These are phyloP conservation scores for Aricia artaxerxes DNA, from an alignment of 2,888 invertebrate species.

Conservation along the genomic window DNA sequence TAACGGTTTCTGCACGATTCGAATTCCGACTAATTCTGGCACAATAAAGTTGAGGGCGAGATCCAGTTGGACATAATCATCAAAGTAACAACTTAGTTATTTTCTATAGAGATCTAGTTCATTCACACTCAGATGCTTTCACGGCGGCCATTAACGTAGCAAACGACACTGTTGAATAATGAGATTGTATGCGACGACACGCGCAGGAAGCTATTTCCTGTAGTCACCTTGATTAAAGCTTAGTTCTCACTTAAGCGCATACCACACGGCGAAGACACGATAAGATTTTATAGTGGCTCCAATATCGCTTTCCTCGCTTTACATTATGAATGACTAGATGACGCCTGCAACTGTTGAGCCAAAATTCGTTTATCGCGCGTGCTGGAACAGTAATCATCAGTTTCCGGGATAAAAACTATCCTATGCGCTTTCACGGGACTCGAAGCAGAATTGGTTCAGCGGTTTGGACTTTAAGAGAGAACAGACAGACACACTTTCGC, in stretches of 20 bases:
- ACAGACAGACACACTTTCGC: too few relatives aligned
- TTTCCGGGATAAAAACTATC: too few relatives aligned
- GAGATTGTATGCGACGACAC: constrained; percentile 27
- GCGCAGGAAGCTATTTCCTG: constrained; percentile 23
- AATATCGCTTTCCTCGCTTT: neutral
- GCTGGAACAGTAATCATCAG: too few relatives aligned
- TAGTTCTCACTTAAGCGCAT: neutral
- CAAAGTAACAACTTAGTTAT: neutral
- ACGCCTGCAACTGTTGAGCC: too few relatives aligned
- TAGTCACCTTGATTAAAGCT: constrained; percentile 17
- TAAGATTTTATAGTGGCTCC: neutral
- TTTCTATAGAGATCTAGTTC: constrained; percentile 3
- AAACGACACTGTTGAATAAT: constrained; percentile 17
- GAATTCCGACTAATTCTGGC: neutral
- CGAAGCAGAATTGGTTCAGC: too few relatives aligned
- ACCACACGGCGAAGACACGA: neutral
- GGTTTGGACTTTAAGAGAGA: too few relatives aligned
- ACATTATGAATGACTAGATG: too few relatives aligned
- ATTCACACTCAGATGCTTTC: constrained; percentile 8
- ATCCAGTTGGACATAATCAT: neutral
- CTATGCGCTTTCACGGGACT: too few relatives aligned
- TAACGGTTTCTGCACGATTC: neutral
- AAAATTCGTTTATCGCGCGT: too few relatives aligned
- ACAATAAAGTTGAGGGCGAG: neutral
- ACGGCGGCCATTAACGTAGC: neutral